Evolutionary conservation across 2,113 vertebrate genomes (phyloP), one percentile per base, ranked within the genome.

Genomic region (Tyto alba): DNA sequence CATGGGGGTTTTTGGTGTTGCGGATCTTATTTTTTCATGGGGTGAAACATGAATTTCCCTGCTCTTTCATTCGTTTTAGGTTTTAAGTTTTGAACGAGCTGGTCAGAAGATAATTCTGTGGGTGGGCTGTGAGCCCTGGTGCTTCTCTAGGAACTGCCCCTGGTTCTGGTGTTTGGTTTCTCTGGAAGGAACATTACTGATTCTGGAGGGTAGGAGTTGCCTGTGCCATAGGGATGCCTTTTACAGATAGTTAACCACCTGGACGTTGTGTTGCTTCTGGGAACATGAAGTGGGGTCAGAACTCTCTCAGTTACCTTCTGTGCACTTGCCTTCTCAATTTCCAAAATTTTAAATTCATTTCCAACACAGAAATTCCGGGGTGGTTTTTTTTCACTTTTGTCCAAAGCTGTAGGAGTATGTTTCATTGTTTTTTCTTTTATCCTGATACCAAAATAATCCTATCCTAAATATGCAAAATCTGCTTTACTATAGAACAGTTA

Each of bases 181-280:
- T 83, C 36, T 62, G 57, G 36, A 45, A 56, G 29, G 34, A 59
- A 3, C 16, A 1, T 64, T 41, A 15, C 32, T 43, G 45, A 20
- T 40, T 19, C 17, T 36, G 38, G 30, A 43, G 13, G 11, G n/a
- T 76, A 29, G 75, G 67, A 62, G 45, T 18, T 76, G 62, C 56
- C 73, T 0, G 0, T 55, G 52, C 78, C 2, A 1, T 72, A 48
- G 1, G 0, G n/a, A 23, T 1, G 1, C 34, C 53, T 93, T 59
- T 72, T 53, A 32, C 38, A 67, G 56, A n/a, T 36, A 48, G 32
- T 67, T 74, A 32, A 45, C 56, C 20, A n/a, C 59, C 29, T 0
- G 8, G 40, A 48, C 21, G 4, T 62, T n/a, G 21, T 63, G 27
- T 90, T 83, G 20, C 82, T 93, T 73, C 78, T 93, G 79, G 72